A percentile compares a stretch with the other conserved stretches of the same genome.
Evolutionary conservation across 1,140 invertebrate species (phyloP).

Genomic region (Ladona fulva): DNA sequence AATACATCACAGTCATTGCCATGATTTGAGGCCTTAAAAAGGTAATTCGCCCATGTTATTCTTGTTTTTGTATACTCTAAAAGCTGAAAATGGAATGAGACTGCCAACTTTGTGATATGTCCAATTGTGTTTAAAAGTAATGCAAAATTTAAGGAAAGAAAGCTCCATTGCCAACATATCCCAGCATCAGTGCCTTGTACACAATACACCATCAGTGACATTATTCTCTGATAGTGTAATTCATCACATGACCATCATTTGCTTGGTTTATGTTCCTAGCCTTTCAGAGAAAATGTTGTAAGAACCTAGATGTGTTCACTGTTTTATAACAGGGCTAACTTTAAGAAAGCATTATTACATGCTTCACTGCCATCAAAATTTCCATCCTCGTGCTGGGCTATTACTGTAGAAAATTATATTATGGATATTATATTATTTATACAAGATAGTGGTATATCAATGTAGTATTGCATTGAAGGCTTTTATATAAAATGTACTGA

Average conservation of each 20-base stretch:
- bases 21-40: not conserved
- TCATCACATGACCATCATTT: not conserved
- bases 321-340: not conserved
- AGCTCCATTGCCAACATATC: not conserved
- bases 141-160: not conserved
- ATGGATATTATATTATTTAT: not conserved
- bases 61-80: not conserved
- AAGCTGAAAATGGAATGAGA: not conserved
- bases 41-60: not conserved
- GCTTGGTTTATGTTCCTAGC: not conserved
- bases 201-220: not conserved
- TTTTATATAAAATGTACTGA: not conserved
- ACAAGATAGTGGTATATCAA: not conserved
- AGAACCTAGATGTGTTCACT: not conserved
- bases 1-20: not conserved
- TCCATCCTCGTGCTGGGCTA: not conserved
- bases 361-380: not conserved
- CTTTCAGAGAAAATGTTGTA: not conserved
- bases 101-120: constrained; percentile 10
- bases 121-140: not conserved
- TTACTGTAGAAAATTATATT: not conserved
- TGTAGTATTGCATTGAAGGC: not conserved
- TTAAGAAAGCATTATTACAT: not conserved
- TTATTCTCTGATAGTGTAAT: not conserved
- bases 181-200: not conserved